Base-by-base conservation (phyloP, 2,797 vertebrate genomes). In the Poecilia velifera region DNA sequence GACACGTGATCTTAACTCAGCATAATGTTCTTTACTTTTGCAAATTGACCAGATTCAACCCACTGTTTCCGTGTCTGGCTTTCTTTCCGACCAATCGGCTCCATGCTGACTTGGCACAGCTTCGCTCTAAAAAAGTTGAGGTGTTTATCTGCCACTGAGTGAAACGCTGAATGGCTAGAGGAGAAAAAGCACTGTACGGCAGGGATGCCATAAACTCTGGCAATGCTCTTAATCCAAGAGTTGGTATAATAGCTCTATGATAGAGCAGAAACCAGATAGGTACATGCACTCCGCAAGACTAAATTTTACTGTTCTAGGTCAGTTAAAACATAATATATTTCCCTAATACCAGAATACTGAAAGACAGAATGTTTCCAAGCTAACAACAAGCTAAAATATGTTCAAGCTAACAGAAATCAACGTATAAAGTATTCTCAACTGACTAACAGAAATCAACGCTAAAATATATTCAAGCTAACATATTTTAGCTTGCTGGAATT, bases 221-320 rank as follows among this genome's bases (percentile, higher is more conserved):
- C 3, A 34, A 25, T 8, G 22, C 18, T 51, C 14, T 43, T 5
- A 25, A 72, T 72, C 22, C 71, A 70, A 25, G 9, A 25, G 4
- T 18, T 55, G 41, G 68, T 39, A 72, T 72, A 31, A 84, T 76
- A 79, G 76, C 36, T 45, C 14, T 36, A 0, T 71, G 82, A 85
- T 78, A 79, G 1, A 41, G 64, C 36, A 39, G 9, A 41, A 68
- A 68, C 6, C 1, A 2, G 36, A 25, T 43, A 43, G 31, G 16
- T 36, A 64, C 59, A 64, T 34, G 25, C 55, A 6, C 55, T 31
- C n/a, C 0, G 12, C 31, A 31, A 64, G 14, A 18, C 16, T 36
- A 64, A 36, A 20, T 34, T 36, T 34, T 16, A 62, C 13, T 62
- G 28, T 62, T 62, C 16, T 64, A 7, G 53, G 25, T 55, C 53